Base-by-base conservation (phyloP, 1,140 invertebrate species). In the Papilio helenus region DNA sequence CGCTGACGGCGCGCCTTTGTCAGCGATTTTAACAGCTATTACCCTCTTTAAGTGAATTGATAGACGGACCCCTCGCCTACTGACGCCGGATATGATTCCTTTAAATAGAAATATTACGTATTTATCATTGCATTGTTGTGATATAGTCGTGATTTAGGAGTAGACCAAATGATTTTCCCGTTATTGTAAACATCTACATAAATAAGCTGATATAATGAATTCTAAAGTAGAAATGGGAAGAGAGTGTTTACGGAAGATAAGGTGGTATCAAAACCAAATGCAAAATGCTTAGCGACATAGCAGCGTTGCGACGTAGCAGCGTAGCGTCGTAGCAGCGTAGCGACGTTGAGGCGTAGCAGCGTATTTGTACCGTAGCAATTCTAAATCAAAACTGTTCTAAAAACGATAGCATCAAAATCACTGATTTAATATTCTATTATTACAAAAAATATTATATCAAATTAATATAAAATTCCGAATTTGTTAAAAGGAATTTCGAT, bases 1-100 rank as follows among this genome's bases (percentile, higher is more conserved):
- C 20, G 80, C 79, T 83, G 80, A 83, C 79, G 46, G 61, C 61
- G 68, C 76, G 76, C 71, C 58, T 61, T 79, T 80, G 44, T 58
- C 76, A 78, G 79, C 76, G 46, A 49, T 72, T 73, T 79, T 81
- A 58, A 74, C 55, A 42, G 72, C n/a, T 34, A 68, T 79, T 74
- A 49, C 18, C 72, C 42, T 79, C 68, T 77, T 77, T 58, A 42
- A 77, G 55, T 42, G 55, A 77, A 76, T 44, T 79, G 65, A 20
- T 46, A 51, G 78, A 39, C 29, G 20, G 34, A 29, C 12, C 12
- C 42, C 61, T 39, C n/a, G 34, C 9, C 14, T 3, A 39, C n/a
- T 42, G 39, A 58, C 51, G 16, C 9, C 55, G 39, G 49, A 78
- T 20, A 42, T 61, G 34, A 55, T 77, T 61, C 12, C 18, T 58